Evolutionary conservation across 1,140 invertebrate genomes (phyloP).

Genomic region (Grapholita molesta): DNA sequence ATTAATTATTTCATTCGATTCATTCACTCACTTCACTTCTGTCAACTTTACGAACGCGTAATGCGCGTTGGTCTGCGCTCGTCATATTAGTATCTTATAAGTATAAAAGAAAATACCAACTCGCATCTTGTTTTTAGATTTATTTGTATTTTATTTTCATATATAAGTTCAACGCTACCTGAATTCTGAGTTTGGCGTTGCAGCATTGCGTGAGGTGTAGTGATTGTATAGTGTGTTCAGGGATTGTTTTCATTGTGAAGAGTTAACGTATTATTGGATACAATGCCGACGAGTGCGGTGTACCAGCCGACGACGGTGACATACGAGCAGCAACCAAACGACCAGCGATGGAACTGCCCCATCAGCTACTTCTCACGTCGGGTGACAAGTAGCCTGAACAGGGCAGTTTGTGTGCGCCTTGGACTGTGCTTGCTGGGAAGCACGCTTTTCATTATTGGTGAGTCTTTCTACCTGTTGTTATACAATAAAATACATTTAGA

Average conservation of each 20-base stretch:
- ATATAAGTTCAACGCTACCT: background rate
- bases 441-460: slow-evolving; percentile 65
- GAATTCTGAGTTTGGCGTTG: background rate
- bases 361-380: slow-evolving; percentile 80
- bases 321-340: slow-evolving; percentile 80
- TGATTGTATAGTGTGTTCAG: background rate
- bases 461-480: slow-evolving; percentile 27
- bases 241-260: slow-evolving; percentile 30
- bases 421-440: slow-evolving; percentile 62
- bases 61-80: slow-evolving; percentile 11
- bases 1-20: background rate
- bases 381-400: slow-evolving; percentile 73
- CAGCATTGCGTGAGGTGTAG: slow-evolving; percentile 25
- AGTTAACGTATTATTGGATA: slow-evolving; percentile 27
- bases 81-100: slow-evolving; percentile 1
- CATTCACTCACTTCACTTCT: background rate
- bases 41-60: background rate
- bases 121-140: background rate
- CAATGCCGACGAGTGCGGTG: slow-evolving; percentile 82
- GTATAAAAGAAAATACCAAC: background rate
- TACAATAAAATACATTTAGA: too few relatives aligned
- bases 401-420: slow-evolving; percentile 65
- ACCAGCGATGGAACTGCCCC: slow-evolving; percentile 76
- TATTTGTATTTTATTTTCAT: background rate
- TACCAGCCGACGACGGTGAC: slow-evolving; percentile 86